These are phyloP conservation scores for Petrophora chlorosata DNA, from an alignment of 2,888 invertebrate species.

Conservation along the genomic window DNA sequence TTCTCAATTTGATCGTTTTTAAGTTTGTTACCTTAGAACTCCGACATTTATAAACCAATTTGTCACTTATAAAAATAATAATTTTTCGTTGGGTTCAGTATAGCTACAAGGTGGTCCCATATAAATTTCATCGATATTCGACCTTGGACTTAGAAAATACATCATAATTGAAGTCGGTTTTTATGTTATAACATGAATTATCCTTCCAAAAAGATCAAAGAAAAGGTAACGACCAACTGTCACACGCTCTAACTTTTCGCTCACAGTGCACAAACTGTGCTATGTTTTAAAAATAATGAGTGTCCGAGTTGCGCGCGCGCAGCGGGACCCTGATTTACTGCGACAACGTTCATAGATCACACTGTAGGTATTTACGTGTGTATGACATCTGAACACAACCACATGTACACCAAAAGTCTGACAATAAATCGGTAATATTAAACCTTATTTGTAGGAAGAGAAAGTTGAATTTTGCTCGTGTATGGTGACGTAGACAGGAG, in stretches of 20 bases:
- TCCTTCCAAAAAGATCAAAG: not conserved
- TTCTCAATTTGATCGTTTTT: too few relatives aligned
- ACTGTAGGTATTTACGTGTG: conserved; percentile 49
- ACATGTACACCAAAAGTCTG: conserved; percentile 7
- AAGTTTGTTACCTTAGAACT: too few relatives aligned
- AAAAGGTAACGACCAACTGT: conserved; percentile 26
- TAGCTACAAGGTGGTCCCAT: too few relatives aligned
- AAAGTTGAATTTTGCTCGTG: not conserved
- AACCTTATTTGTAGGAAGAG: not conserved
- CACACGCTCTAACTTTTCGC: conserved; percentile 54
- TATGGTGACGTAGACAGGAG: conserved; percentile 3
- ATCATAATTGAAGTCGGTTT: too few relatives aligned
- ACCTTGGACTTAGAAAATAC: too few relatives aligned
- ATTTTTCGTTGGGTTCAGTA: too few relatives aligned
- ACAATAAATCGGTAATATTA: conserved; percentile 1
- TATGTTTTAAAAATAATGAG: conserved; percentile 69
- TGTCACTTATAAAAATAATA: too few relatives aligned
- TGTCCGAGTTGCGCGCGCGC: conserved; percentile 48
- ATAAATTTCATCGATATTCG: too few relatives aligned
- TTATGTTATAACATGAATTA: too few relatives aligned
- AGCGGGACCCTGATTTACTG: conserved; percentile 56
- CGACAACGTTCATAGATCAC: conserved; percentile 62
- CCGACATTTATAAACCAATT: too few relatives aligned
- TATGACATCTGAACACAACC: conserved; percentile 41
- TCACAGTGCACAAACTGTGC: conserved; percentile 53